Evolutionary conservation across 92 coral and sea anemone species (phyloP).

Genomic region (Phymanthus crucifer): DNA sequence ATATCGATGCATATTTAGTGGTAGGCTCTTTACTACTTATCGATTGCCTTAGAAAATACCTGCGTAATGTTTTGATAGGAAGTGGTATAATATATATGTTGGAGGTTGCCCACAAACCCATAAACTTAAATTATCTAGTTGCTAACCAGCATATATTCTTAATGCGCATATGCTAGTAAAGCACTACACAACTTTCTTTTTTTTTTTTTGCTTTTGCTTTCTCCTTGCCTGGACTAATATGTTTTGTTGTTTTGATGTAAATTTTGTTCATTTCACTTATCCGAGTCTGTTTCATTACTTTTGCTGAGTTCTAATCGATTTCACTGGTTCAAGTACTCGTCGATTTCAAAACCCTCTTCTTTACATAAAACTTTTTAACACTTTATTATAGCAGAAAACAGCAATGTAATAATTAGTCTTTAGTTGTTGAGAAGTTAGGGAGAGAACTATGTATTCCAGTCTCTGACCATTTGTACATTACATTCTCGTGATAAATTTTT

Average conservation of each 20-base stretch:
- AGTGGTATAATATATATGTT: slow-evolving; percentile 23
- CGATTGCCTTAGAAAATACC: slow-evolving; percentile 9
- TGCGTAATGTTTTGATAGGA: slow-evolving; percentile 35
- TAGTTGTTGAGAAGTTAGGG: not conserved
- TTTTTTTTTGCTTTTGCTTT: not conserved
- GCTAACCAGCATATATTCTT: slow-evolving; percentile 15
- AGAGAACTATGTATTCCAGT: not conserved
- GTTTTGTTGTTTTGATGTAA: too few species aligned
- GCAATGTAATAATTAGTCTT: not conserved
- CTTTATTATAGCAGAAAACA: not conserved
- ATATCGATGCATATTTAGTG: not conserved
- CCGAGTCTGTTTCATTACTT: not conserved
- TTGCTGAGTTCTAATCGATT: slow-evolving; percentile 3
- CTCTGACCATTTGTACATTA: slow-evolving; percentile 1
- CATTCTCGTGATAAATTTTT: not conserved
- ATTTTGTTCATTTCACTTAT: not conserved
- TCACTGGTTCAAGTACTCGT: not conserved
- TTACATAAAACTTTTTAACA: not conserved
- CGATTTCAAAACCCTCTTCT: not conserved
- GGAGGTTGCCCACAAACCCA: slow-evolving; percentile 33
- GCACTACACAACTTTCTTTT: not conserved
- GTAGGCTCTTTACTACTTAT: not conserved
- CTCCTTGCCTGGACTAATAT: not conserved
- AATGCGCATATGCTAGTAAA: slow-evolving; percentile 9
- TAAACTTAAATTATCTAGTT: slow-evolving; percentile 15